phyloP scores from a whole-genome alignment of 2,797 vertebrate genomes.

The Vespertilio murinus region DNA sequence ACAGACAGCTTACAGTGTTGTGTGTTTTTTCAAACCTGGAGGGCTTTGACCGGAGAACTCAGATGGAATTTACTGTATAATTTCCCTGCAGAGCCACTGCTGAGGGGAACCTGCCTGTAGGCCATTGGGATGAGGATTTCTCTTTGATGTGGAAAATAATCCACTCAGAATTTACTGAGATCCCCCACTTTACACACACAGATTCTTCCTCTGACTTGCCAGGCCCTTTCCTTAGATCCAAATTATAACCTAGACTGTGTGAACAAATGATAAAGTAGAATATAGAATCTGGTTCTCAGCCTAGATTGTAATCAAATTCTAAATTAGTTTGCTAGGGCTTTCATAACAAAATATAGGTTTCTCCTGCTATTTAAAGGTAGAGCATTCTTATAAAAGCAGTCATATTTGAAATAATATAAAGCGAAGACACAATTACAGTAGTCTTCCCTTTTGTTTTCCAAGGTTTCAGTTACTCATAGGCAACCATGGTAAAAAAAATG shows the following conservation, averaged over 20 bases:
- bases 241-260: not conserved
- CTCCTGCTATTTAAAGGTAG: not conserved
- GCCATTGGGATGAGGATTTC: not conserved
- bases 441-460: not conserved
- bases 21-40: not conserved
- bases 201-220: not conserved
- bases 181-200: not conserved
- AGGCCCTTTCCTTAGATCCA: not conserved
- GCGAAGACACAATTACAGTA: not conserved
- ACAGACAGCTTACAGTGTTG: slow-evolving; percentile 62
- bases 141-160: not conserved
- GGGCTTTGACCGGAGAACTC: slow-evolving; percentile 23
- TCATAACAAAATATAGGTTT: not conserved
- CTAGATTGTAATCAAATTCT: not conserved
- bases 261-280: not conserved
- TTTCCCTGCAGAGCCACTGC: not conserved
- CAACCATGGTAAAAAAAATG: not conserved
- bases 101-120: not conserved
- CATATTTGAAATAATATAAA: not conserved
- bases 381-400: not conserved
- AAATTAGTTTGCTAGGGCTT: not conserved
- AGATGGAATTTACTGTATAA: not conserved
- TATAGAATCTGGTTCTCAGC: not conserved
- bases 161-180: not conserved
- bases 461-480: not conserved